Evolutionary conservation across 2,888 invertebrate genomes (phyloP), one percentile per base, ranked within the genome.

Genomic region (Germaria angustata): DNA sequence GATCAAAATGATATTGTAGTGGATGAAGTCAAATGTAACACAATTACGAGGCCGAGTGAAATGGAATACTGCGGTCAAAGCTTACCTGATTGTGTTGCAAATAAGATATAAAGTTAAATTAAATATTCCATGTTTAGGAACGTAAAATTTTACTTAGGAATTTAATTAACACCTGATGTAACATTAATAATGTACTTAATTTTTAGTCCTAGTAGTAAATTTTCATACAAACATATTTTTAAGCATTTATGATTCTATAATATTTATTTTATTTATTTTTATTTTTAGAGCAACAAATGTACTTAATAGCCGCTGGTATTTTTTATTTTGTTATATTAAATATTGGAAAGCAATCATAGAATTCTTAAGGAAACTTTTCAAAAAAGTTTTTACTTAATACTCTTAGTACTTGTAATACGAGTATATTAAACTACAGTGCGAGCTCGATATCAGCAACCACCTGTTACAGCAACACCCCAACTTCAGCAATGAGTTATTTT

Each of bases 1-100:
- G 94, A 95, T 87, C 94, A 94, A 87, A 92, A 94, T 85, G 95
- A 96, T 86, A 93, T 96, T 89, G 95, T 96, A 3, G 92, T 96
- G 51, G 94, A 94, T 5, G 96, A 97, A 88, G 92, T 93, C 5
- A 94, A 94, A 77, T 97, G 97, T 90, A 94, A 94, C 84, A 90
- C 91, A 13, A 90, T 92, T 59, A 92, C 91, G 3, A 94, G 94
- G 87, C 97, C 97, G 0, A 91, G 92, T 15, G 95, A 94, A 87
- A 92, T 93, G 13, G 94, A 95, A 85, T 93, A 93, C 39, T 96
- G 96, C 89, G 89, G 87, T 39, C 92, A 86, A n/a, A 80, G 87
- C 59, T 84, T 91, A 78, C 91, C 91, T 65, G 86, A 86, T 51
- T 91, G 91, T 85, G 86, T 87, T 71, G 49, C 66, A 69, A 41